phyloP scores from a whole-genome alignment of 2,888 invertebrate genomes.

The Leistus spinibarbis region DNA sequence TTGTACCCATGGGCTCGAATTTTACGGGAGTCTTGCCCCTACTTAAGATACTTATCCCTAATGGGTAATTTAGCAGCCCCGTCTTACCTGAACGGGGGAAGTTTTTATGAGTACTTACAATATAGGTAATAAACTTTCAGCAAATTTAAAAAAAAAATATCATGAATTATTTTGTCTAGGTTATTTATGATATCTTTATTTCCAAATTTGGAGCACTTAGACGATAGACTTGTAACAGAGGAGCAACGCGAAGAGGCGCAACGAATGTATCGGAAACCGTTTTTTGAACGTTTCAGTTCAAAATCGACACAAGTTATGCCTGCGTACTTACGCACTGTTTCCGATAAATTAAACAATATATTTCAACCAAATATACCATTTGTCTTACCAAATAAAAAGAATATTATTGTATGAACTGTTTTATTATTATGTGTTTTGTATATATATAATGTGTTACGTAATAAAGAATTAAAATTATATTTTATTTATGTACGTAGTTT shows the following conservation, averaged over 20 bases:
- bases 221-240: conserved; percentile 71
- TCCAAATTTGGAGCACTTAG: conserved; percentile 70
- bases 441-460: not conserved
- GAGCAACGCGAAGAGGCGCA: conserved; percentile 69
- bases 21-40: conserved; percentile 73
- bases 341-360: conserved; percentile 47
- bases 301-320: conserved; percentile 50
- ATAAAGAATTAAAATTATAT: not conserved
- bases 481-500: too few species aligned
- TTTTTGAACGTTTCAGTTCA: conserved; percentile 60
- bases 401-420: conserved; percentile 28
- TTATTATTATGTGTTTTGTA: not conserved
- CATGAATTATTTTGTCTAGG: too few species aligned
- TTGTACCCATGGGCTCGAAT: conserved; percentile 76
- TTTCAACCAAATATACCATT: conserved; percentile 44
- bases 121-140: conserved; percentile 67
- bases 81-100: conserved; percentile 76
- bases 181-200: conserved; percentile 77
- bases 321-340: conserved; percentile 47
- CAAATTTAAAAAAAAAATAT: not conserved
- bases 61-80: conserved; percentile 88
- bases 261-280: conserved; percentile 66
- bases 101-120: conserved; percentile 75
- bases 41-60: conserved; percentile 75
- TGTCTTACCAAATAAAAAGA: conserved; percentile 17